A percentile compares a stretch with the other conserved stretches of the same genome.
Evolutionary conservation across 2,797 vertebrate genomes (phyloP).

Genomic region (Coendou prehensilis): DNA sequence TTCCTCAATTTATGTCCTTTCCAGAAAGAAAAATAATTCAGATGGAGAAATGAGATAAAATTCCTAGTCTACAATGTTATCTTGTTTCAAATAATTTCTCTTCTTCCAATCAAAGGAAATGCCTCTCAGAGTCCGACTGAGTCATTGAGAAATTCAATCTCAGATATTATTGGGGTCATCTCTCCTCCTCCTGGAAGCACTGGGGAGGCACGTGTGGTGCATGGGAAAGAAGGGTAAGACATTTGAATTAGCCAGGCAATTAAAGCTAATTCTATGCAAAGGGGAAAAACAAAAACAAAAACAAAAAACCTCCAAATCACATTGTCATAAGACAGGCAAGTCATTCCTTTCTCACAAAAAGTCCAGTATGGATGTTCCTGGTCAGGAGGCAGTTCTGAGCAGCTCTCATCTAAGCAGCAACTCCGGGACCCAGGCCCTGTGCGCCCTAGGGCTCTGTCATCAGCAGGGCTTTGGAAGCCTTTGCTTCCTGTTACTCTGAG

Average conservation of each 20-base stretch:
- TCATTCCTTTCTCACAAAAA: background rate
- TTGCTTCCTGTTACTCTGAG: background rate
- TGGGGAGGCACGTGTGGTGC: background rate
- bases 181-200: background rate
- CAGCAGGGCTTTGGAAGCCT: background rate
- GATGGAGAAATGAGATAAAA: conserved; percentile 10
- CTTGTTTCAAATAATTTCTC: conserved; percentile 49
- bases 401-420: background rate
- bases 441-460: background rate
- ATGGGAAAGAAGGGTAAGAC: background rate
- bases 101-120: conserved; percentile 44
- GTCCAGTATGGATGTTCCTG: background rate
- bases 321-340: background rate
- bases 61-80: conserved; percentile 13
- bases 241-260: background rate
- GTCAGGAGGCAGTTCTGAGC: background rate
- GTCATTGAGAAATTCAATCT: background rate
- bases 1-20: background rate
- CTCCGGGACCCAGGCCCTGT: background rate
- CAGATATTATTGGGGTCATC: background rate
- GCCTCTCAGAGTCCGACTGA: background rate
- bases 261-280: conserved; percentile 14
- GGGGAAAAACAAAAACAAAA: background rate
- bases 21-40: conserved; percentile 38
- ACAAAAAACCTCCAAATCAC: background rate